Evolutionary conservation across 2,888 invertebrate genomes (phyloP).

Genomic region (Drosophila borborema): DNA sequence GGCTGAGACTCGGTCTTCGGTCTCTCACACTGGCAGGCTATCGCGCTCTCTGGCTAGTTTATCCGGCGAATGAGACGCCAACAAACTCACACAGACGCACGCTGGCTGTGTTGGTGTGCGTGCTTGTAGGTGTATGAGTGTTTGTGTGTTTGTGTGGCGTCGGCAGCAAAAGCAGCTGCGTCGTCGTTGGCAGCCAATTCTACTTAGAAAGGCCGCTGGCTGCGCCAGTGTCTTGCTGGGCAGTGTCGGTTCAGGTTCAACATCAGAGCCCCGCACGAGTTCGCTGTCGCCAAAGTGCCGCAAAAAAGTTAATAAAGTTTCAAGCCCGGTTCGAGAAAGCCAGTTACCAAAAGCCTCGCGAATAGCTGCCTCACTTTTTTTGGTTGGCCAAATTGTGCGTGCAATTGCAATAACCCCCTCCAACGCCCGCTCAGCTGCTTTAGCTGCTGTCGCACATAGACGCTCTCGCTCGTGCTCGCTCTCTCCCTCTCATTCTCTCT

Average conservation of each 20-base stretch:
- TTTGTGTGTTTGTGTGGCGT: conserved; percentile 35
- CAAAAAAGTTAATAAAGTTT: conserved; percentile 31
- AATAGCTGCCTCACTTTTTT: conserved; percentile 42
- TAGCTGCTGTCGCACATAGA: conserved; percentile 19
- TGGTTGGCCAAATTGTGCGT: conserved; percentile 69
- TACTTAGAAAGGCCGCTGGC: conserved; percentile 81
- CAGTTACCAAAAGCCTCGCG: conserved; percentile 12
- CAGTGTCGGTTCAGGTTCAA: conserved; percentile 85
- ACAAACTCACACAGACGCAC: conserved; percentile 44
- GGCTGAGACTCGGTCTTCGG: conserved; percentile 28
- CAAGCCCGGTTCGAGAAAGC: conserved; percentile 30
- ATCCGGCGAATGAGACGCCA: conserved; percentile 81
- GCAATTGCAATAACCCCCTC: conserved; percentile 47
- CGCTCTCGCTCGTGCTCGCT: conserved; percentile 18
- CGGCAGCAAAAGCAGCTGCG: conserved; percentile 39
- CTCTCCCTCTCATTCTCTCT: conserved; percentile 2
- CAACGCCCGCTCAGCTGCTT: conserved; percentile 24
- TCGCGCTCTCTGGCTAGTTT: conserved; percentile 48
- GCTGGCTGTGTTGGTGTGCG: conserved; percentile 37
- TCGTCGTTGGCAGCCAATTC: conserved; percentile 67
- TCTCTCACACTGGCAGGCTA: conserved; percentile 35
- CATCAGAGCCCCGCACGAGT: conserved; percentile 81
- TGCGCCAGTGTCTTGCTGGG: conserved; percentile 81
- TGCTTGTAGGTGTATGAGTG: conserved; percentile 7
- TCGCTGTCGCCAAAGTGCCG: conserved; percentile 36